phyloP scores from a whole-genome alignment of 2,113 vertebrate species.

The Dolichallabes microphthalmus region DNA sequence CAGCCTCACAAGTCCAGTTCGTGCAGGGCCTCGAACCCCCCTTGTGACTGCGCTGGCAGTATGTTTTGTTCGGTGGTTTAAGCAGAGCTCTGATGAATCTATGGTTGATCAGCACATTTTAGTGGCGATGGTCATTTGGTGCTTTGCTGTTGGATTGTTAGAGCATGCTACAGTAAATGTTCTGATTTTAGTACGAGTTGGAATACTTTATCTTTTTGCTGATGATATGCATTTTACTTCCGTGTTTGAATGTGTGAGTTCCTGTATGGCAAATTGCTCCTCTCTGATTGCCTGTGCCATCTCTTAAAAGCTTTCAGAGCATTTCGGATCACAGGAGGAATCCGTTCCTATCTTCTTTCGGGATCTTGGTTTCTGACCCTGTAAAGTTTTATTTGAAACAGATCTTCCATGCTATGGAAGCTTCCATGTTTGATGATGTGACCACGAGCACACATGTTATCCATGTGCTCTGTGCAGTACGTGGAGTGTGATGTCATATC shows the following conservation, averaged over 20 bases:
- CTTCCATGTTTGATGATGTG: neutral
- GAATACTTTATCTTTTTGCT: neutral
- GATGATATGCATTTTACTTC: neutral
- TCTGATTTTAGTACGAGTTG: neutral
- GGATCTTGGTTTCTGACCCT: constrained; percentile 12
- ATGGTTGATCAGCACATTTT: neutral
- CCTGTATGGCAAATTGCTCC: neutral
- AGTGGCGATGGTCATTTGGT: neutral
- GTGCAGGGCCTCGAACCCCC: too few species aligned
- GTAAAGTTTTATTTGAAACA: constrained; percentile 38
- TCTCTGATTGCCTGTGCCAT: neutral
- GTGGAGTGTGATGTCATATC: neutral
- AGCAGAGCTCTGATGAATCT: neutral
- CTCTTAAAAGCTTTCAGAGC: neutral
- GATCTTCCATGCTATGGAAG: neutral
- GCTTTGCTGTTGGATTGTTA: neutral
- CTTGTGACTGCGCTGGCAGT: too few species aligned
- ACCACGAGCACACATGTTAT: constrained; percentile 25
- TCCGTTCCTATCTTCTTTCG: neutral
- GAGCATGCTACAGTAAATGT: neutral
- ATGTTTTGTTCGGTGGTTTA: neutral
- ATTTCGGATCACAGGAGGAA: neutral
- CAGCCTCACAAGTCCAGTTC: too few species aligned
- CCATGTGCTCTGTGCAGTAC: constrained; percentile 24
- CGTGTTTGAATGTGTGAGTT: neutral